Evolutionary conservation across 2,797 vertebrate genomes (phyloP), one percentile per base, ranked within the genome.

Genomic region (Acropternis orthonyx): DNA sequence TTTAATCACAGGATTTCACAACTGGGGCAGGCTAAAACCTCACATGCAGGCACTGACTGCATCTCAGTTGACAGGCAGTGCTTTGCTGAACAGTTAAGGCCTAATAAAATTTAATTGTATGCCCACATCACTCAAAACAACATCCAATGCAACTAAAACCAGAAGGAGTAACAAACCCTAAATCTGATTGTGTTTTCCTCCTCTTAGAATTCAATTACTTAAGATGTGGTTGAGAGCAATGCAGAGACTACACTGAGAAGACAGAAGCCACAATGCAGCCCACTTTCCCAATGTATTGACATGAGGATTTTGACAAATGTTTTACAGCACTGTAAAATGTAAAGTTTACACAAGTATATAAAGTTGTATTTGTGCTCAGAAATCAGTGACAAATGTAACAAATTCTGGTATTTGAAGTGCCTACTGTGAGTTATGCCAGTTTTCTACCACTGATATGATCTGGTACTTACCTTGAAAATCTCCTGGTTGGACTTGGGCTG

Each of bases 401-500:
- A 82, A 72, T 34, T 27, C n/a, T 49, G 10, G 8, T 36, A 32
- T 67, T 86, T 92, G 66, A 52, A 67, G 84, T 66, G 34, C 48
- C 32, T 52, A 2, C 23, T 55, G 32, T 27, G 34, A 84, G 15
- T 20, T 26, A 8, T 1, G 1, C 12, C 19, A 9, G 3, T 39
- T 67, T 81, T 27, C 43, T n/a, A 2, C 28, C 49, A 36, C 0
- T 52, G 41, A 15, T 10, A 12, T 2, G 20, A 82, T 26, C 41
- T 41, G 30, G n/a, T 63, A 88, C 69, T 83, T 80, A 98, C 99
- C 98, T 98, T 43, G 97, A 95, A 94, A 99, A 99, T 51, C 98
- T 97, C 5, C 98, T 97, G 1, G 99, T 99, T 6, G 98, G 99
- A 86, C 99, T 99, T 27, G 98, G 99, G 46, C 98, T 97, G 0